Evolutionary conservation across 2,797 vertebrate species (phyloP), one percentile per base, ranked within the genome.

Genomic region (Scyliorhinus canicula): DNA sequence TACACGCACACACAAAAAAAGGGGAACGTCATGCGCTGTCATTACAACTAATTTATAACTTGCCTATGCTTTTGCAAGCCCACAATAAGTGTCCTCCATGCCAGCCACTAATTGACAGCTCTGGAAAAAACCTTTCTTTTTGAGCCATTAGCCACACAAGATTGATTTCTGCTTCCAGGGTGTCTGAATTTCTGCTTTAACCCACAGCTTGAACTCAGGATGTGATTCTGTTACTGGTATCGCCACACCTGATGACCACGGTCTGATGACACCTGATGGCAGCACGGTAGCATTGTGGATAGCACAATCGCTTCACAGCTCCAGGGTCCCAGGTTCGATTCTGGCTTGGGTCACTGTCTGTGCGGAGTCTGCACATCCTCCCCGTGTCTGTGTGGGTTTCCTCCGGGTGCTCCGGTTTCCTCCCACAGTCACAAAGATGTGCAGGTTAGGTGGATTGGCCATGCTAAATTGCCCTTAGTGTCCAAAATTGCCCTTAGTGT

Each of bases 91-190:
- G 67, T 26, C 47, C 24, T 69, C 40, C 0, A 28, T 35, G 93
- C 47, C 50, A 94, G 31, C 67, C 93, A 94, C 67, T 71, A 74
- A 94, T 94, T n/a, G 67, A 50, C 93, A 94, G 93, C 31, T 74
- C 31, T 4, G 50, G 47, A 94, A 35, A 94, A 57, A 60, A 52
- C 55, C 35, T 60, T 88, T 90, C 55, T 60, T 60, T 67, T 52
- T 74, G 93, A 52, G 47, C 71, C 71, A 94, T 94, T 94, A 94
- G 93, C 31, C 24, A 8, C 65, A 94, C 40, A 50, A 94, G 50
- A 55, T 52, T 74, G 47, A 94, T n/a, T 52, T 52, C 44, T 74
- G 44, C 2, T 94, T 74, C 28, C 93, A 52, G 6, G 55, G 31
- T 55, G 65, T 69, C 28, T 90, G 31, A n/a, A 55, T 47, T 82